Evolutionary conservation across 1,140 invertebrate species (phyloP).

Genomic region (Scaptomyza montana): DNA sequence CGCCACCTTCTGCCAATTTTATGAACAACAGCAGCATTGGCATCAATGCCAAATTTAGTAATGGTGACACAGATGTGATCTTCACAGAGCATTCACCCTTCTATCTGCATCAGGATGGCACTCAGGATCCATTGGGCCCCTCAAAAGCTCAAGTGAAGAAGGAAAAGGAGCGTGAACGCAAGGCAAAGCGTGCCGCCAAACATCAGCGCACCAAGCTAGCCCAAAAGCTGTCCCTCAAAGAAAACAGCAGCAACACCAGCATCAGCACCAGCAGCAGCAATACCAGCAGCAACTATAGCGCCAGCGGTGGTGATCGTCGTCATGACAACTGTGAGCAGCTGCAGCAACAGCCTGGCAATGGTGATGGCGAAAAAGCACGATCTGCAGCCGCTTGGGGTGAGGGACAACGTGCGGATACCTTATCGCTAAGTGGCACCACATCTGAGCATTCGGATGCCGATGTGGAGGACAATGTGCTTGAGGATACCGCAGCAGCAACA

Average conservation of each 20-base stretch:
- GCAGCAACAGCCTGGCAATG: slow-evolving; percentile 1
- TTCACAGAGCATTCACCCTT: slow-evolving; percentile 54
- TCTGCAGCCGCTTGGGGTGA: slow-evolving; percentile 30
- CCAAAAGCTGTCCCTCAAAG: slow-evolving; percentile 55
- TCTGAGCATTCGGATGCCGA: slow-evolving; percentile 90
- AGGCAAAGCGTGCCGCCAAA: slow-evolving; percentile 80
- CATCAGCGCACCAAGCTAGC: slow-evolving; percentile 76
- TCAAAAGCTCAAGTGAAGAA: slow-evolving; percentile 89
- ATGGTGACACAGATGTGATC: slow-evolving; percentile 19
- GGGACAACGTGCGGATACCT: slow-evolving; percentile 46
- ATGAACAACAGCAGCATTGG: background rate
- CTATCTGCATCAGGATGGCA: slow-evolving; percentile 54
- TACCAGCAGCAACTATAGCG: too few relatives aligned
- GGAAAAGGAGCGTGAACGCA: slow-evolving; percentile 87
- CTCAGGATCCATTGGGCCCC: slow-evolving; percentile 69
- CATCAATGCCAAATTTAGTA: slow-evolving; percentile 54
- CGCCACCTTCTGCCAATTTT: slow-evolving; percentile 7
- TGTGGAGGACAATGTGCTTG: slow-evolving; percentile 91
- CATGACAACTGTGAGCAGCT: slow-evolving; percentile 1
- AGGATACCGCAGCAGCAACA: slow-evolving; percentile 76
- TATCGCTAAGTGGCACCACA: slow-evolving; percentile 76
- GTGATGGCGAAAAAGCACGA: background rate
- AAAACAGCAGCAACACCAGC: slow-evolving; percentile 22
- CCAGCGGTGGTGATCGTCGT: slow-evolving; percentile 7
- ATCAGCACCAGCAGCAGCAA: slow-evolving; percentile 4